A percentile compares a stretch with the other conserved stretches of the same genome.
Evolutionary conservation across 2,797 vertebrate genomes (phyloP).

Genomic region (Squalus acanthias): DNA sequence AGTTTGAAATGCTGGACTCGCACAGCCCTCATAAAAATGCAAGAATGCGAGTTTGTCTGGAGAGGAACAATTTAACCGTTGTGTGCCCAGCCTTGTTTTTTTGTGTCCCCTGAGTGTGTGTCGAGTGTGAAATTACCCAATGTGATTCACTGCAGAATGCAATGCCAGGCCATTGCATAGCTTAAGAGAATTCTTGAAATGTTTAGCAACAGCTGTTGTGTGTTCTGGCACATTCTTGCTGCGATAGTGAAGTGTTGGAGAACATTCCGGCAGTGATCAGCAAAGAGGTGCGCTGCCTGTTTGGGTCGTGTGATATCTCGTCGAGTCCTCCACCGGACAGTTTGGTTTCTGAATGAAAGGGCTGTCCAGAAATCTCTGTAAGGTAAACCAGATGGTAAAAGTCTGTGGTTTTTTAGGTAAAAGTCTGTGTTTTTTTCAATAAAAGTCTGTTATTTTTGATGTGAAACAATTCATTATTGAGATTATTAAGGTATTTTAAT

Average conservation of each 20-base stretch:
- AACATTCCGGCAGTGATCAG: not conserved
- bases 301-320: not conserved
- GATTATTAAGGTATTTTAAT: not conserved
- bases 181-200: constrained; percentile 25
- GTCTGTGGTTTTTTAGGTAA: not conserved
- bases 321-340: too few relatives aligned
- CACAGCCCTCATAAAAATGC: not conserved
- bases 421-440: not conserved
- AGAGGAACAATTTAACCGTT: constrained; percentile 22
- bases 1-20: not conserved
- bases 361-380: not conserved
- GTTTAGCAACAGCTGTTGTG: constrained; percentile 8
- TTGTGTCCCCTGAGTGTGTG: not conserved
- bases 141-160: not conserved
- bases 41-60: not conserved
- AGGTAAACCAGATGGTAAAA: not conserved
- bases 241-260: not conserved
- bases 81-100: not conserved
- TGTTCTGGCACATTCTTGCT: not conserved
- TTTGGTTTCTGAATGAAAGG: not conserved
- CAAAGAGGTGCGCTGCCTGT: not conserved
- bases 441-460: not conserved
- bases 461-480: not conserved
- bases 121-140: not conserved
- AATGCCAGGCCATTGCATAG: not conserved